Conservation (phyloP, 1,140 invertebrate species). For the Oryctes rhinoceros region DNA sequence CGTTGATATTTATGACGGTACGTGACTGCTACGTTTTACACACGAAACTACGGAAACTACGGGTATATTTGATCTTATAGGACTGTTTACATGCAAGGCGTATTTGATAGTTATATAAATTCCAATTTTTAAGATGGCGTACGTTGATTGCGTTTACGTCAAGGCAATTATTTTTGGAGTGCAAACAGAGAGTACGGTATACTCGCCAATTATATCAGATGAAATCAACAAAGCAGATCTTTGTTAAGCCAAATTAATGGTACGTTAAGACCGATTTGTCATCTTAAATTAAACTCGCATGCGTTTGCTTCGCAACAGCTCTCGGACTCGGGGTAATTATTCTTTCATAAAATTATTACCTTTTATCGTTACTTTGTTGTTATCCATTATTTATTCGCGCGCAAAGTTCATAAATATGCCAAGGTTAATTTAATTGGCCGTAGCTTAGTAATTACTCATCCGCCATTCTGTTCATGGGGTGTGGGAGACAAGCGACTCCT, state of each 20-base stretch:
- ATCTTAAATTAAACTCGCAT: neutral
- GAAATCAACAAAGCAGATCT: no score
- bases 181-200: no score
- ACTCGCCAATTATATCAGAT: no score
- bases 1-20: slow-evolving; percentile 7
- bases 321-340: neutral
- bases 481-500: neutral
- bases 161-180: no score
- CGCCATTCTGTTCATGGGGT: neutral
- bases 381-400: neutral
- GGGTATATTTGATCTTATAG: neutral
- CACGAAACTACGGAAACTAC: neutral
- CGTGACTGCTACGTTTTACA: neutral
- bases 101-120: slow-evolving; percentile 15
- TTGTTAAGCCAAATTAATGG: no score
- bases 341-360: slow-evolving; percentile 18
- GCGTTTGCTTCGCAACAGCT: neutral
- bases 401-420: slow-evolving; percentile 18
- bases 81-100: slow-evolving; percentile 5
- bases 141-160: no score
- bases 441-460: slow-evolving; percentile 9
- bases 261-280: neutral
- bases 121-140: neutral
- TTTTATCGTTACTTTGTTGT: neutral
- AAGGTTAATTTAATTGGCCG: slow-evolving; percentile 14